Base-by-base conservation (phyloP, 1,140 invertebrate species). In the Aphelenchoides fujianensis region DNA sequence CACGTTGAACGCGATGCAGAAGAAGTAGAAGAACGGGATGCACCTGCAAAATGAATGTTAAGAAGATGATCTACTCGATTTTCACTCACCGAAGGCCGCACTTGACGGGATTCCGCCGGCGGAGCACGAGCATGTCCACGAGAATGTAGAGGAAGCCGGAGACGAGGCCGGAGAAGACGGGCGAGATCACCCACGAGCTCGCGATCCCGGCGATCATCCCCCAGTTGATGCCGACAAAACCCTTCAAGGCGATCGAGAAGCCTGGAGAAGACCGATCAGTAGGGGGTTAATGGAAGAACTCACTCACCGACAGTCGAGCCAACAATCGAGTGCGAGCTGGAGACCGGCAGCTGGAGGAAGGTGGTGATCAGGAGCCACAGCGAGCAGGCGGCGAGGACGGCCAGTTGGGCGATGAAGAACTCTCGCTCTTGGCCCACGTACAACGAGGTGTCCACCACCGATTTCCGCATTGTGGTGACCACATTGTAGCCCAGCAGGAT, bases 361-460 rank as follows among this genome's bases (percentile, higher is more conserved):
- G 95, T 97, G 0, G 95, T n/a, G n/a, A 93, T 82, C 67, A 97
- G 87, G 77, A 97, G 86, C 95, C 95, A 97, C 12, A 91, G 88
- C 55, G 92, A 92, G 63, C 92, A 92, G 34, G 93, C 90, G 89
- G 82, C 2, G 82, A 69, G 34, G 34, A 69, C 37, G 12, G 53
- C 68, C 59, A 69, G 19, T 36, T 69, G 68, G 5, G 54, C 68
- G 30, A 63, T 57, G 85, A 88, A 87, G 19, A 74, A 35, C 1
- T 31, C 16, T 31, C 52, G 3, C 3, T 34, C 34, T 28, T 69
- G 32, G 23, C 19, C 71, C 23, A 41, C 54, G 48, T 75, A 75
- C 3, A 70, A 34, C 7, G 23, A 36, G 7, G 73, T 59, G 53
- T 75, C 74, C n/a, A 76, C 61, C 0, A 75, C 62, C 2, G 68